These are phyloP conservation scores for Steatocranus sp. DNA, from an alignment of 2,797 vertebrate genomes.

Conservation along the genomic window DNA sequence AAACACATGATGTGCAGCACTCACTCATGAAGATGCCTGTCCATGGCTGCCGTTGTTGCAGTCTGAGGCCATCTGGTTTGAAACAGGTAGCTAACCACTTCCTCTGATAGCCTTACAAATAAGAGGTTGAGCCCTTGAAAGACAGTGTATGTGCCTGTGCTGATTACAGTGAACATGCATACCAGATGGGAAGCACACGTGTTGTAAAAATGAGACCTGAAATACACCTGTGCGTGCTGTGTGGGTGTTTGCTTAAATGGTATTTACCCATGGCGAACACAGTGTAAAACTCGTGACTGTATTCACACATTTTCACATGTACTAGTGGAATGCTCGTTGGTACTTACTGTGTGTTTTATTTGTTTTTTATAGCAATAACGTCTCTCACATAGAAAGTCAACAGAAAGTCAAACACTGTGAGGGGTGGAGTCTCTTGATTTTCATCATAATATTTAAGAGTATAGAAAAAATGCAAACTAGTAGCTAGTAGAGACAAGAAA, in stretches of 20 bases:
- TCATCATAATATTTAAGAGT: not conserved
- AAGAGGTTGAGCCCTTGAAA: slow-evolving; percentile 22
- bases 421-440: not conserved
- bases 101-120: slow-evolving; percentile 37
- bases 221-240: not conserved
- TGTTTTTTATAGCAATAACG: not conserved
- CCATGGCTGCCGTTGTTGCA: not conserved
- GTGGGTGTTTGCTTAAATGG: not conserved
- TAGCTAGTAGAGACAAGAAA: not conserved
- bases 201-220: slow-evolving; percentile 8
- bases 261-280: not conserved
- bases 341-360: not conserved
- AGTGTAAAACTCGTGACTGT: not conserved
- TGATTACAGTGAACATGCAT: slow-evolving; percentile 60
- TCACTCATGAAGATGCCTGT: not conserved
- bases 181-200: slow-evolving; percentile 56
- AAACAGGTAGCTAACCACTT: slow-evolving; percentile 21
- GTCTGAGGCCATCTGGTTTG: slow-evolving; percentile 23
- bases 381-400: not conserved
- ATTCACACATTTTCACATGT: not conserved
- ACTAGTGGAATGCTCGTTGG: not conserved
- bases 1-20: not conserved
- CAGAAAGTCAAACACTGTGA: not conserved
- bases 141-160: not conserved
- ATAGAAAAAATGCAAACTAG: not conserved